Conservation (phyloP, 2,113 vertebrate species). For the Peromyscus maniculatus region DNA sequence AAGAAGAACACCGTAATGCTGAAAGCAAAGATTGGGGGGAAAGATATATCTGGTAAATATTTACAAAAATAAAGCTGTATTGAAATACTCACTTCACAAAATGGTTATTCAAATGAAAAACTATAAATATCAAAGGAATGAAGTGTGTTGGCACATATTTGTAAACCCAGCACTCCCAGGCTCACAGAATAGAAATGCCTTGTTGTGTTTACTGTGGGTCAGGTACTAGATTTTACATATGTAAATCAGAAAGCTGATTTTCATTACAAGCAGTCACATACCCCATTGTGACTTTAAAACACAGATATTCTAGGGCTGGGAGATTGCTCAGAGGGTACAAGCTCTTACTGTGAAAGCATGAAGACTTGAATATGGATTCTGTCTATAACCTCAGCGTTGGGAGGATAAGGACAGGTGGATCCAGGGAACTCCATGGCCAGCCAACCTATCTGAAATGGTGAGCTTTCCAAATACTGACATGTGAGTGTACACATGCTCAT, state of each 20-base stretch:
- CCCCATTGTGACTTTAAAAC: neutral
- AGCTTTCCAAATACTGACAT: neutral
- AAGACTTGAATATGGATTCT: neutral
- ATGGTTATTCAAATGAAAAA: slow-evolving; percentile 11
- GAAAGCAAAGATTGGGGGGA: slow-evolving; percentile 19
- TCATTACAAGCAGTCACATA: neutral
- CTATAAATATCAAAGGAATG: neutral
- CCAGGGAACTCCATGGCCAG: neutral
- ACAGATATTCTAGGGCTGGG: neutral
- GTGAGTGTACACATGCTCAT: neutral
- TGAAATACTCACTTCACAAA: neutral
- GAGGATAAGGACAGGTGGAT: neutral
- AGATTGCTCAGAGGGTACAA: neutral
- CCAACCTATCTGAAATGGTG: neutral
- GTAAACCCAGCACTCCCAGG: neutral
- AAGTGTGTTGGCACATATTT: neutral
- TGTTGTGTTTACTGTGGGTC: neutral
- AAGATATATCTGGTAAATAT: neutral
- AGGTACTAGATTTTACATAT: neutral
- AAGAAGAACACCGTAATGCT: neutral
- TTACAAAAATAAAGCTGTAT: slow-evolving; percentile 22
- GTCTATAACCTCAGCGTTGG: neutral
- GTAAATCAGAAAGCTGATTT: neutral
- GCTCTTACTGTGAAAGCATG: neutral
- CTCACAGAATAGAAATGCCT: neutral